Evolutionary conservation across 2,797 vertebrate genomes (phyloP).

Genomic region (Phataginus tricuspis): DNA sequence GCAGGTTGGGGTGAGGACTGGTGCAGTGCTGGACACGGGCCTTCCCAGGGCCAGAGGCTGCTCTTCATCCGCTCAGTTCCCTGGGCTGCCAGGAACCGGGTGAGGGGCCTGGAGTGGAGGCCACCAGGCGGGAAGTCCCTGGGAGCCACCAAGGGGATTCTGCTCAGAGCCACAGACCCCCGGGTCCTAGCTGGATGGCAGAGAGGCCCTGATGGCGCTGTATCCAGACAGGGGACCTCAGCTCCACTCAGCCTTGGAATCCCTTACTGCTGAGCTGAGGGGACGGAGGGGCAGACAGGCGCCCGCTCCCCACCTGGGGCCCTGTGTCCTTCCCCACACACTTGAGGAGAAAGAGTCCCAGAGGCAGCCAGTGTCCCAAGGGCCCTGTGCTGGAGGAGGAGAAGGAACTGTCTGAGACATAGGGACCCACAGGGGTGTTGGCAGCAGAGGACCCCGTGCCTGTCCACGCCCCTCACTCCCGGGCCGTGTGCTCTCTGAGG

Average conservation of each 20-base stretch:
- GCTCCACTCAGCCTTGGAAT: fast-evolving
- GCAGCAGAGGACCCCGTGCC: too few species aligned
- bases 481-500: background rate
- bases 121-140: background rate
- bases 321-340: background rate
- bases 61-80: background rate
- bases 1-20: background rate
- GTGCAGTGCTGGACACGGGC: background rate
- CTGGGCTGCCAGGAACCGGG: background rate
- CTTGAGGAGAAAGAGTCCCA: background rate
- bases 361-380: fast-evolving
- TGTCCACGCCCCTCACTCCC: fast-evolving
- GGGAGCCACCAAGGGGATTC: background rate
- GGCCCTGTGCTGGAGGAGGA: background rate
- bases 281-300: background rate
- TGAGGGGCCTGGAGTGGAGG: background rate
- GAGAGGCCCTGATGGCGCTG: background rate
- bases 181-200: background rate
- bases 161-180: background rate
- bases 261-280: background rate
- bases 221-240: background rate
- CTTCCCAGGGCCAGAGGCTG: background rate
- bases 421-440: background rate
- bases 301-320: background rate
- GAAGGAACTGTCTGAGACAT: background rate